Percentiles rank a stretch among this genome's conserved stretches.
Evolutionary conservation across 2,888 invertebrate genomes (phyloP).

Genomic region (Mesopsocus fuscifrons): DNA sequence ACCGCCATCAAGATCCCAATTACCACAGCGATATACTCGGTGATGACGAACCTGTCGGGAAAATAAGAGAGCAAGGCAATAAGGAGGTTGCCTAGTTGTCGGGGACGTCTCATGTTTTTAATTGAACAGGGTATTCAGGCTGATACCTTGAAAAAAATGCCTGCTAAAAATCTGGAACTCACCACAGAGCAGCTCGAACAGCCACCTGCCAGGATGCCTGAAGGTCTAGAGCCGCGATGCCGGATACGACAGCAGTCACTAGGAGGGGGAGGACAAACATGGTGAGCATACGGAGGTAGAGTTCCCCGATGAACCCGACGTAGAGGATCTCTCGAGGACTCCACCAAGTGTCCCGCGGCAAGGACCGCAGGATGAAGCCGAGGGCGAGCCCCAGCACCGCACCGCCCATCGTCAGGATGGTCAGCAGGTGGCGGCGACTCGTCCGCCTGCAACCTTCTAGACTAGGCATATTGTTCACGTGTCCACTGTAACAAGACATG

Average conservation of each 20-base stretch:
- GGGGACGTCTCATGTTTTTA: too few species aligned
- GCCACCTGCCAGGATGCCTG: conserved; percentile 1
- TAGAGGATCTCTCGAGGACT: conserved; percentile 27
- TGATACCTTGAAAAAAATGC: too few species aligned
- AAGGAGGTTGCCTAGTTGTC: neutral
- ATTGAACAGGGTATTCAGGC: too few species aligned
- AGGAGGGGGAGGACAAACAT: conserved; percentile 49
- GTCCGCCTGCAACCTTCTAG: too few species aligned
- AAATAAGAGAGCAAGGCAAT: neutral
- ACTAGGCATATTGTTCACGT: too few species aligned
- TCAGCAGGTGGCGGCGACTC: neutral
- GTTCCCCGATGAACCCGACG: conserved; percentile 44
- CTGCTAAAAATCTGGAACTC: too few species aligned
- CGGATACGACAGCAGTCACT: neutral
- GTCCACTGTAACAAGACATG: too few species aligned
- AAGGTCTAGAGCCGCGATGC: neutral
- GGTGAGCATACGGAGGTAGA: conserved; percentile 44
- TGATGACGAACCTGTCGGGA: neutral
- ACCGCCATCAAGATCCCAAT: conserved; percentile 42
- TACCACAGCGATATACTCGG: conserved; percentile 31
- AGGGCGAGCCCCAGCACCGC: neutral
- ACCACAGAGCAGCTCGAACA: conserved; percentile 1
- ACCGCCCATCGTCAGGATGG: neutral
- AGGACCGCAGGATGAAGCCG: neutral
- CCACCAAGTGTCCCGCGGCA: conserved; percentile 6